Evolutionary conservation across 2,888 invertebrate genomes (phyloP), one percentile per base, ranked within the genome.

Genomic region (Beris chalybata): DNA sequence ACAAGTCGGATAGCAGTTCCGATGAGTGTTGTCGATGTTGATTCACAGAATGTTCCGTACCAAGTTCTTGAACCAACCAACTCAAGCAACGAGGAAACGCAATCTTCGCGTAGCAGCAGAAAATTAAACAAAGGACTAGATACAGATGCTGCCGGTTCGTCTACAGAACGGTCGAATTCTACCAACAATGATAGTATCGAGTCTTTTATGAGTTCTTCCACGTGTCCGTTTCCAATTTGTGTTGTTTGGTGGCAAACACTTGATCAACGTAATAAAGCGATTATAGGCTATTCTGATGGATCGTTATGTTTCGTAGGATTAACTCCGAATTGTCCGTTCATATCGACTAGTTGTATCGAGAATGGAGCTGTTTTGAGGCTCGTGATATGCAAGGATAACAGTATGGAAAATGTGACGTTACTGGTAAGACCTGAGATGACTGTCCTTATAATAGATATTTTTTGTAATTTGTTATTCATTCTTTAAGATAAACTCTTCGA

Each of bases 171-270:
- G 3, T 56, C 58, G 32, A 74, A 71, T 65, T 74, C 75, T 1
- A 77, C 77, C 52, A 78, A 77, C 64, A 75, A 72, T 61, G 77
- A 78, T 61, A 72, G 77, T 50, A 76, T 77, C 74, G 74, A 74
- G 56, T 79, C 79, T 4, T 79, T 79, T 64, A 76, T 79, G 78
- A 79, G 77, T n/a, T 80, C 80, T 2, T 75, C 76, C 48, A 78
- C 79, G 4, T 81, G 80, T 59, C 81, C 81, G 0, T 80, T 76
- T 71, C 88, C 90, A 4, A 82, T 86, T 11, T 85, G 86, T 66
- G 83, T 87, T 5, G 85, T 87, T 11, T 91, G 91, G 89, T 92
- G 92, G 92, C 86, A 90, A 72, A 91, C 91, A 11, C 81, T 86
- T 69, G 88, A 88, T 73, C 87, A 87, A 43, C 86, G 89, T 71